Evolutionary conservation across 2,888 invertebrate species (phyloP), one percentile per base, ranked within the genome.

Genomic region (Brachyptera putata): DNA sequence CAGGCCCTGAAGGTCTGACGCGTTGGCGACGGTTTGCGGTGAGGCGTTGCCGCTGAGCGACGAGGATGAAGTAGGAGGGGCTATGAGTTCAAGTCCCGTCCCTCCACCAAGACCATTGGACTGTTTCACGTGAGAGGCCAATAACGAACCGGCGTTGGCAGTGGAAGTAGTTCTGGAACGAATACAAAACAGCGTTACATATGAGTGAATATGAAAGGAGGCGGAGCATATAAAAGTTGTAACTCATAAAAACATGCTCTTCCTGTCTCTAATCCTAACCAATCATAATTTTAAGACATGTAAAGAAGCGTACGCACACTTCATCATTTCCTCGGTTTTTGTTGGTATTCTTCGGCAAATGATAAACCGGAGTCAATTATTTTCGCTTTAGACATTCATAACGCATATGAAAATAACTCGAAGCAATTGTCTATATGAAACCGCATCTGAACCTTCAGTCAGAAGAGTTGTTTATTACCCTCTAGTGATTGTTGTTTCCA

Each of bases 51-150:
- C 66, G 59, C 53, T 61, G 26, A 62, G 56, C 61, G 79, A 73
- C 78, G 79, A 72, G 79, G 80, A 68, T 67, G 71, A 71, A 67
- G 74, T 70, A 68, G 76, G 76, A 70, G 75, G 76, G 65, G 74
- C 72, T 69, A 76, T 70, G 68, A 79, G 70, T 69, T 78, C 77
- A 68, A 76, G 75, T 30, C 65, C 65, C 57, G 63, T 58, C 61
- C 63, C 63, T 11, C 57, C 50, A 75, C 83, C 82, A 11, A 46
- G 59, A 39, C 65, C 65, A 82, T 84, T 84, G 81, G 84, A 78
- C 73, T 83, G 79, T 76, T 83, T 84, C 75, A 84, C 79, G 78
- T 84, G 84, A 76, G 84, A 82, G 80, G 81, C 81, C 78, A 83
- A 80, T 78, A 83, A 74, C 37, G 64, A 55, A 69, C 76, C 74